phyloP scores from a whole-genome alignment of 2,888 invertebrate species.

The Metacarcinus magister region DNA sequence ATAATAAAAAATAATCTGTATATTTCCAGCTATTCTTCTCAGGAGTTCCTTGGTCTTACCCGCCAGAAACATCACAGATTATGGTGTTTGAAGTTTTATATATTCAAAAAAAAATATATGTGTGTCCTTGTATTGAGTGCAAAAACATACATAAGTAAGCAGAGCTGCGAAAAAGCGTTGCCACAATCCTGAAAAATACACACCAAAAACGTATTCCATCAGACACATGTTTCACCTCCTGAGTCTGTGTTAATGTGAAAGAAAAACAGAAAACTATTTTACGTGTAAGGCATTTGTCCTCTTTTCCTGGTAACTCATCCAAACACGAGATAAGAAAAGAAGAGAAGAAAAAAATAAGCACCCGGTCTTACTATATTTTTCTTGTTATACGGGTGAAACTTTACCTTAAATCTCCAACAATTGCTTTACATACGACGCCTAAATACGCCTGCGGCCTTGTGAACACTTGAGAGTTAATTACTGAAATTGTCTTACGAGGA shows the following conservation, averaged over 20 bases:
- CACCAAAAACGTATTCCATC: background rate
- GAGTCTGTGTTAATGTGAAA: background rate
- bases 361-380: background rate
- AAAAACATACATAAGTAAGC: background rate
- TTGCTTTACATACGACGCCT: background rate
- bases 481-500: background rate
- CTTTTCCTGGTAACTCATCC: background rate
- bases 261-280: background rate
- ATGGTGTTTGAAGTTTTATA: background rate
- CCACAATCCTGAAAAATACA: conserved; percentile 1
- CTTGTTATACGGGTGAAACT: background rate
- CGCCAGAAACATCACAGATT: background rate
- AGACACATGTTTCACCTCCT: background rate
- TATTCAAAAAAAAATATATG: background rate
- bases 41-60: background rate
- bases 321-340: background rate
- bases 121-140: background rate
- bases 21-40: background rate
- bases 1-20: background rate
- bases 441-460: background rate
- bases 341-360: too few relatives aligned
- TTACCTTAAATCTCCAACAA: background rate
- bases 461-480: background rate
- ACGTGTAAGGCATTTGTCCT: background rate
- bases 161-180: background rate